Percentiles rank a stretch among this genome's conserved stretches.
phyloP scores from a whole-genome alignment of 2,888 invertebrate genomes.

The Orthonevra nobilis region DNA sequence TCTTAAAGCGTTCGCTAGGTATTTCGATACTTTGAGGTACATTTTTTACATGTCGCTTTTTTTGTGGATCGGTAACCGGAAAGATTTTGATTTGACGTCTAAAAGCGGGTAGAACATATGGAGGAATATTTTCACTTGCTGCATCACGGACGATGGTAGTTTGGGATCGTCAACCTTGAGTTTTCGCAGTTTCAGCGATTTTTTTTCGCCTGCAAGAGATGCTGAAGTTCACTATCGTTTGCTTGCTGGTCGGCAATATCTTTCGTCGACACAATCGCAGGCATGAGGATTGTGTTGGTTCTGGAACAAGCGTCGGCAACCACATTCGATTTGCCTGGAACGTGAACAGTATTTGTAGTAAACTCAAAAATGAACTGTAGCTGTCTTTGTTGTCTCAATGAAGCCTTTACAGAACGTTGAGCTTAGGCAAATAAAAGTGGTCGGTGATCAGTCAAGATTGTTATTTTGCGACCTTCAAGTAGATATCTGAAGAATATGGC shows the following conservation, averaged over 20 bases:
- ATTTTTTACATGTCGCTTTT: too few relatives aligned
- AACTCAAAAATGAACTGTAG: slow-evolving; percentile 60
- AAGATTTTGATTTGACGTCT: too few relatives aligned
- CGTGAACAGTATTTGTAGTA: slow-evolving; percentile 46
- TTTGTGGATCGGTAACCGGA: background rate
- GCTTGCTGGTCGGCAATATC: slow-evolving; percentile 43
- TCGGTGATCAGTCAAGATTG: too few relatives aligned
- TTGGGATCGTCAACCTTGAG: slow-evolving; percentile 33
- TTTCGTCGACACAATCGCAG: slow-evolving; percentile 33
- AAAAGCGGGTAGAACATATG: too few relatives aligned
- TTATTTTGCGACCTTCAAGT: slow-evolving; percentile 76
- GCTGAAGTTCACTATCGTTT: too few relatives aligned
- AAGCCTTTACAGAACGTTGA: slow-evolving; percentile 53
- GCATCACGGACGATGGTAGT: background rate
- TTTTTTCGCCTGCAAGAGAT: too few relatives aligned
- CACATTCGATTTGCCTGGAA: slow-evolving; percentile 45
- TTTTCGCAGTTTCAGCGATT: too few relatives aligned
- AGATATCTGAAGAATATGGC: slow-evolving; percentile 76
- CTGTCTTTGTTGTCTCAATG: slow-evolving; percentile 52
- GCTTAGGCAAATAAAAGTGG: slow-evolving; percentile 73
- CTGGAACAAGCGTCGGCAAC: too few relatives aligned
- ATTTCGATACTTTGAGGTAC: slow-evolving; percentile 6
- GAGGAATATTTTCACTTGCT: too few relatives aligned
- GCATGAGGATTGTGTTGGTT: too few relatives aligned
- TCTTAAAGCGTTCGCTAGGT: slow-evolving; percentile 9